phyloP scores from a whole-genome alignment of 1,140 invertebrate species.

The Orchestia grillus region DNA sequence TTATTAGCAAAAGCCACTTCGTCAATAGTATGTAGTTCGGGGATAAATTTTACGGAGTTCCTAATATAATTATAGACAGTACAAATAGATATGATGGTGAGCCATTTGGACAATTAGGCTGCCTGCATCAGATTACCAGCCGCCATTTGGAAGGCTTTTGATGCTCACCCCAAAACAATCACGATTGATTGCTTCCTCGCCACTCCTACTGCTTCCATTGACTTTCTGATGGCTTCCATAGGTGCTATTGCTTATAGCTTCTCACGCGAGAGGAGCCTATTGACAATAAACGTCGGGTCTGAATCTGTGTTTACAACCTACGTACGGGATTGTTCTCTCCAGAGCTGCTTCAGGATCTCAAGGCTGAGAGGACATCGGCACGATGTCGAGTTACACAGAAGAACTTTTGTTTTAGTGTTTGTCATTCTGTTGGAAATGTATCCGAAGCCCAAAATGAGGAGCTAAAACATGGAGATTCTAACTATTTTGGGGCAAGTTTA shows the following conservation, averaged over 20 bases:
- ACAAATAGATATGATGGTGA: neutral
- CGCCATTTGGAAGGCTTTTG: neutral
- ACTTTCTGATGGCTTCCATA: neutral
- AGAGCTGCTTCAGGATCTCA: neutral
- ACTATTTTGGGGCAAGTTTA: neutral
- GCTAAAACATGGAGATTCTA: no score
- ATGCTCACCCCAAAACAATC: neutral
- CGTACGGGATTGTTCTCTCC: neutral
- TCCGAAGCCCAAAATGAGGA: neutral
- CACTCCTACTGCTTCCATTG: neutral
- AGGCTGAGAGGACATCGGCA: neutral
- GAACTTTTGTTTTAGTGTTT: neutral
- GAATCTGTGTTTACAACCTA: neutral
- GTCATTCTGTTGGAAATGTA: neutral
- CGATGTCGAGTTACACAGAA: neutral
- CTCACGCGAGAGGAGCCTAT: neutral
- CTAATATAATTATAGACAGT: neutral
- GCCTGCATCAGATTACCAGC: conserved; percentile 13
- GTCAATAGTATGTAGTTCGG: neutral
- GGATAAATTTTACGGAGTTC: neutral
- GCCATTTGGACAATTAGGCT: conserved; percentile 5
- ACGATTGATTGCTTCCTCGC: neutral
- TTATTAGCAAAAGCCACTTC: neutral
- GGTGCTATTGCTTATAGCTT: neutral
- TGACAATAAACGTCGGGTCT: neutral